Percentiles rank a stretch among this genome's conserved stretches.
phyloP scores from a whole-genome alignment of 2,888 invertebrate genomes.

The Taenaris catops region DNA sequence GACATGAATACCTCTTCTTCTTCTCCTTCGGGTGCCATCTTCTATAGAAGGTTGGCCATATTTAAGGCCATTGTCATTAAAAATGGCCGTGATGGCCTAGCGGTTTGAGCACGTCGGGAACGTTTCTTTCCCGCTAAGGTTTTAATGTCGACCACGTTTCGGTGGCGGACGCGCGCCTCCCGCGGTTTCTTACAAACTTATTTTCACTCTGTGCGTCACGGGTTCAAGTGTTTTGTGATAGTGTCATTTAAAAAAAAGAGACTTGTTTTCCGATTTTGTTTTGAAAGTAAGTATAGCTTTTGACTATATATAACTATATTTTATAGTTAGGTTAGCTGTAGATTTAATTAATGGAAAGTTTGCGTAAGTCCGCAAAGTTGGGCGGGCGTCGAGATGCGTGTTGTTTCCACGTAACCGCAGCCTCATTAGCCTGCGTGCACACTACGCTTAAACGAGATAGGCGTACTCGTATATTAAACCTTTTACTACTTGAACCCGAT shows the following conservation, averaged over 20 bases:
- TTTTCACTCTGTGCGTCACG: constrained; percentile 36
- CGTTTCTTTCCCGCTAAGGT: constrained; percentile 79
- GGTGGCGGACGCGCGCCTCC: constrained; percentile 76
- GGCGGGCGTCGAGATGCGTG: constrained; percentile 47
- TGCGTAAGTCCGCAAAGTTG: constrained; percentile 52
- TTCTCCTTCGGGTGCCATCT: no score
- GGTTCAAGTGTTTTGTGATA: constrained; percentile 44
- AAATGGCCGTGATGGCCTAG: no score
- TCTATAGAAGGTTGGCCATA: no score
- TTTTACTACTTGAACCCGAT: constrained; percentile 45
- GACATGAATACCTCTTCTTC: no score
- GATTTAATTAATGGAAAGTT: constrained; percentile 63
- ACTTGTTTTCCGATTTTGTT: constrained; percentile 21
- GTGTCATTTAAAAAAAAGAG: constrained; percentile 24
- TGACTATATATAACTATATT: no score
- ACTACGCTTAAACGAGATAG: constrained; percentile 66
- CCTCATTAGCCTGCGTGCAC: constrained; percentile 71
- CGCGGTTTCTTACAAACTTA: constrained; percentile 63
- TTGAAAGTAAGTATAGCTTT: constrained; percentile 23
- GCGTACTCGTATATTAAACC: constrained; percentile 51
- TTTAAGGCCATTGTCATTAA: no score
- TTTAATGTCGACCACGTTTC: constrained; percentile 79
- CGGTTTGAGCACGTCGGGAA: no score
- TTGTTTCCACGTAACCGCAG: constrained; percentile 70
- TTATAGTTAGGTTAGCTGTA: no score